Percentiles rank a stretch among this genome's conserved stretches.
phyloP scores from a whole-genome alignment of 2,113 vertebrate species.

The Gnathonemus echidnorhynchus region DNA sequence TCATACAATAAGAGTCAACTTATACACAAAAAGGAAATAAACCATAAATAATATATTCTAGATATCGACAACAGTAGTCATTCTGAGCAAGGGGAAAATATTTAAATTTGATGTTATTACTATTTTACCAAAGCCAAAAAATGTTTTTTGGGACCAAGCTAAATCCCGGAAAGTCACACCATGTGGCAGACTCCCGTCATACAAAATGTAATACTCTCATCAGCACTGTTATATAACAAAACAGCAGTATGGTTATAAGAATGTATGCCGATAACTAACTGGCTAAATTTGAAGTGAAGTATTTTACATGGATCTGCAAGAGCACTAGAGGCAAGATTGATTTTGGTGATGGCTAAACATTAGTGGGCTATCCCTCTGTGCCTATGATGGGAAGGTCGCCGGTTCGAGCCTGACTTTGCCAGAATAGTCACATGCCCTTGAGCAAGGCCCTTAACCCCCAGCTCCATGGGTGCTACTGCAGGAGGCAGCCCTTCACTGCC shows the following conservation, averaged over 20 bases:
- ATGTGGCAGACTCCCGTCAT: background rate
- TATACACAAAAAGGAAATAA: background rate
- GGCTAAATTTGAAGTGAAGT: background rate
- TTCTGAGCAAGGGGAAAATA: background rate
- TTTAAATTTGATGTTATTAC: background rate
- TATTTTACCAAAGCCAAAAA: background rate
- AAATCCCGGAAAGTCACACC: background rate
- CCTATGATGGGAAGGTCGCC: background rate
- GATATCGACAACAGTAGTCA: background rate
- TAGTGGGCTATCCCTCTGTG: background rate
- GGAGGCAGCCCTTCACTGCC: background rate
- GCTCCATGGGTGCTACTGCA: background rate
- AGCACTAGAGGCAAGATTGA: background rate
- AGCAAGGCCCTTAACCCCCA: background rate
- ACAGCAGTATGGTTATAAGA: background rate
- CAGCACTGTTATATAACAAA: background rate
- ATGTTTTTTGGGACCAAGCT: background rate
- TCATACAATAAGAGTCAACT: background rate
- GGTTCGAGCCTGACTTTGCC: background rate
- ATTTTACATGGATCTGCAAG: background rate
- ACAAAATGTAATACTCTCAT: background rate
- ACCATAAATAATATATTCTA: too few relatives aligned
- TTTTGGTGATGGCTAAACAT: background rate
- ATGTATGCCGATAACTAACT: background rate
- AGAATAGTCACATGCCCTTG: background rate